Percentiles rank a stretch among this genome's conserved stretches.
These are phyloP conservation scores for Nesidiocoris tenuis DNA, from an alignment of 2,888 invertebrate species.

Conservation along the genomic window DNA sequence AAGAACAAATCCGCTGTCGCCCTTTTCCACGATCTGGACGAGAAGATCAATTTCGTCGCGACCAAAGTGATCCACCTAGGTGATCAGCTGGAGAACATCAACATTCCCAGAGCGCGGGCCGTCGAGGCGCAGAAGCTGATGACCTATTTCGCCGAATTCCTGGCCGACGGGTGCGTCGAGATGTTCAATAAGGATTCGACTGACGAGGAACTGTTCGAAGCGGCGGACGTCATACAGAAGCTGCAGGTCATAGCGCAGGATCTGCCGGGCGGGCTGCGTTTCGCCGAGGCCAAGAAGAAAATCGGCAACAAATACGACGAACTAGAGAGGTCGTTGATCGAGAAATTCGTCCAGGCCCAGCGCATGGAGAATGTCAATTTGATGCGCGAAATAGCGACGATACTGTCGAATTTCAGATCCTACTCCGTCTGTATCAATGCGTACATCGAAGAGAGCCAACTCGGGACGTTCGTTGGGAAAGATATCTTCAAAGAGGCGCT, in stretches of 20 bases:
- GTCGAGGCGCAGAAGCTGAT: conserved; percentile 93
- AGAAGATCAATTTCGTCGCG: conserved; percentile 93
- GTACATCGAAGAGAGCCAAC: conserved; percentile 94
- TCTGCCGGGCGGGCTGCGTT: conserved; percentile 79
- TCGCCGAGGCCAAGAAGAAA: conserved; percentile 79
- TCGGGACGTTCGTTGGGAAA: conserved; percentile 79
- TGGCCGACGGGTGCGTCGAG: conserved; percentile 74
- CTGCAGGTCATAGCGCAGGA: conserved; percentile 94
- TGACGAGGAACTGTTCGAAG: conserved; percentile 84
- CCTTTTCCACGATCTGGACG: conserved; percentile 89
- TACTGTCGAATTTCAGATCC: conserved; percentile 93
- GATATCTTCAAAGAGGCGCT: conserved; percentile 89
- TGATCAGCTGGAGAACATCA: conserved; percentile 94
- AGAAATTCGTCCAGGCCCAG: conserved; percentile 90
- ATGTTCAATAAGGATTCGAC: conserved; percentile 58
- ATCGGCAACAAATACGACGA: conserved; percentile 87
- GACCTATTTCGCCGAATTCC: conserved; percentile 87
- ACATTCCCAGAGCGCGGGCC: conserved; percentile 89
- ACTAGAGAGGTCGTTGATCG: conserved; percentile 84
- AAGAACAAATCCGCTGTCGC: conserved; percentile 82
- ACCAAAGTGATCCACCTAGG: conserved; percentile 98
- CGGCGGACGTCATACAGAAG: conserved; percentile 97
- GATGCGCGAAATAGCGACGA: conserved; percentile 91
- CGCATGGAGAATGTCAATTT: conserved; percentile 76
- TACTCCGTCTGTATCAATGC: conserved; percentile 95